Evolutionary conservation across 2,797 vertebrate genomes (phyloP), one percentile per base, ranked within the genome.

Genomic region (Ptychobarbus kaznakovi): DNA sequence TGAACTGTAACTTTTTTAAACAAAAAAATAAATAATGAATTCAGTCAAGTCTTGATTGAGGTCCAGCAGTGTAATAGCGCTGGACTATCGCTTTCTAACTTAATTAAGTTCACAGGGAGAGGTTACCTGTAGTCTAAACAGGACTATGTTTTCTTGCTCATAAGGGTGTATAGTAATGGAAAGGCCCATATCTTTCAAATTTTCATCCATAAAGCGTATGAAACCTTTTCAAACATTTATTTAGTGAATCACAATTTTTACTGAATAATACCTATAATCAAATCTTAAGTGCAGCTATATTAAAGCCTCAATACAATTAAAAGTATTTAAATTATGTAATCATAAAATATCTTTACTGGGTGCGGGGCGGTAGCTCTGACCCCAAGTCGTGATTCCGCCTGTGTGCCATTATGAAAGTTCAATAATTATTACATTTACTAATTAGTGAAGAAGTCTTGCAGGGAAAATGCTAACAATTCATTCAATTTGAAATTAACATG

Each of bases 91-190:
- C 49, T 35, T 16, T 78, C 16, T 1, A 13, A 46, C 38, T 84
- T 78, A 53, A 70, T 84, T 84, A 61, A 46, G 65, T 84, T 79
- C 38, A 79, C 11, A 18, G 13, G 51, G 2, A 78, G 65, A 84
- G 75, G 65, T 84, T 70, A 61, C 63, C 8, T 25, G 32, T 32
- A 49, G 32, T 68, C 35, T 51, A 35, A 78, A 69, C 7, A 0
- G n/a, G 18, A 84, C 68, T 28, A 6, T 6, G 28, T 84, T 76
- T 76, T 25, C 15, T 20, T n/a, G 9, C 15, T 63, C 40, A 12
- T 61, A 58, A 22, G 18, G 6, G 35, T n/a, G 7, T 28, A 56
- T 7, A 68, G 49, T 56, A 81, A 70, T 81, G 22, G 5, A 53
- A 70, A 18, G 13, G 22, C 35, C 13, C 7, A 7, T 38, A 65